Percentiles rank a stretch among this genome's conserved stretches.
Conservation (phyloP, 1,140 invertebrate genomes). For the Drosophila cardini region DNA sequence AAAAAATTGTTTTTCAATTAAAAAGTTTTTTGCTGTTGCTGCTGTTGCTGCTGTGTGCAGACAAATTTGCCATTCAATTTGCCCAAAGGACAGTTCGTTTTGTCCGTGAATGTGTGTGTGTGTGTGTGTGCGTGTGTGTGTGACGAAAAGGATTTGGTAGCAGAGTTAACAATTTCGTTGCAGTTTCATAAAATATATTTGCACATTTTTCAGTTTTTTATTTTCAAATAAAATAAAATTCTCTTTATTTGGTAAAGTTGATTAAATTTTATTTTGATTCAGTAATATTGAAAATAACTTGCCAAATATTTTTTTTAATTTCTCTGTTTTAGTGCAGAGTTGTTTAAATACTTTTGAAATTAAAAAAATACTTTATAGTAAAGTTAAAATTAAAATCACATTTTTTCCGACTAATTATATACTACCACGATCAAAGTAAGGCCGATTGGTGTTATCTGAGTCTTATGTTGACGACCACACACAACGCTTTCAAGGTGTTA, state of each 20-base stretch:
- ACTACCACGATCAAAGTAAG: constrained; percentile 16
- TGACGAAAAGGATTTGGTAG: constrained; percentile 8
- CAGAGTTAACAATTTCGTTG: constrained; percentile 17
- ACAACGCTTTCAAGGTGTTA: constrained; percentile 62
- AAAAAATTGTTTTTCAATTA: constrained; percentile 83
- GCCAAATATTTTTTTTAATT: too few relatives aligned
- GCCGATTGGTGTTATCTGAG: constrained; percentile 13
- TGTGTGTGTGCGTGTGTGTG: constrained; percentile 6
- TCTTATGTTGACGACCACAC: constrained; percentile 54
- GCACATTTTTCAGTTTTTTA: not conserved
- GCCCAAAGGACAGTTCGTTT: constrained; percentile 53
- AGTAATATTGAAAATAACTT: too few relatives aligned
- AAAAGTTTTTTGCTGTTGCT: constrained; percentile 69
- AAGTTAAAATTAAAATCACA: too few relatives aligned
- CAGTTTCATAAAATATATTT: constrained; percentile 14
- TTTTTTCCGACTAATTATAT: not conserved
- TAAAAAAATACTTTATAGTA: not conserved
- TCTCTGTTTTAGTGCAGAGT: too few relatives aligned
- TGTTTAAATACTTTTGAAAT: not conserved
- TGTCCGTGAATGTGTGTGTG: not conserved
- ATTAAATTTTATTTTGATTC: not conserved
- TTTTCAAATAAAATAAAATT: constrained; percentile 6
- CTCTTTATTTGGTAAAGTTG: not conserved
- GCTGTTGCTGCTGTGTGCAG: constrained; percentile 67
- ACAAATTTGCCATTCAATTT: constrained; percentile 80